Conservation (phyloP, 2,888 invertebrate genomes). For the Lapara coniferarum region DNA sequence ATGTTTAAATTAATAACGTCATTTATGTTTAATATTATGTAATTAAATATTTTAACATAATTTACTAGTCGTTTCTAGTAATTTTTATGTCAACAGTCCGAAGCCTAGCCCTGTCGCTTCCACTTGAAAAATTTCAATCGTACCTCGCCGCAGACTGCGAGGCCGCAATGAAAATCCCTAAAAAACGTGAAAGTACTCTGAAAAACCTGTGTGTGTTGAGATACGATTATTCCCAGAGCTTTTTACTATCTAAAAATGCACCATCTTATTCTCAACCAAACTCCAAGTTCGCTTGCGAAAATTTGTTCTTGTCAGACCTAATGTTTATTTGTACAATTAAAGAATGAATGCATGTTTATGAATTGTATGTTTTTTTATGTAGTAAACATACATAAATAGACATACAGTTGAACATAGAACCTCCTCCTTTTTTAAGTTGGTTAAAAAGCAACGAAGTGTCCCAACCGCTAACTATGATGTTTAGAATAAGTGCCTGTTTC, state of each 20-base stretch:
- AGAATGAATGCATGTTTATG: neutral
- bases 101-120: slow-evolving; percentile 70
- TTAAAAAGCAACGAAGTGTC: no score
- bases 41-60: no score
- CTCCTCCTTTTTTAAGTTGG: no score
- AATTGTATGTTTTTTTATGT: no score
- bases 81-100: slow-evolving; percentile 24
- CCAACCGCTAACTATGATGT: no score
- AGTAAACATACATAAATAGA: no score
- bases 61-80: slow-evolving; percentile 39
- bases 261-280: slow-evolving; percentile 5
- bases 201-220: slow-evolving; percentile 56
- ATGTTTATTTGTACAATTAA: neutral
- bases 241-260: slow-evolving; percentile 15
- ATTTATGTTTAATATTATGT: no score
- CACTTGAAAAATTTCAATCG: slow-evolving; percentile 82
- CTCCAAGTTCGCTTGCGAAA: neutral
- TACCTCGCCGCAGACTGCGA: slow-evolving; percentile 66
- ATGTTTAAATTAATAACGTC: no score
- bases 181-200: slow-evolving; percentile 71
- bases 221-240: slow-evolving; percentile 43
- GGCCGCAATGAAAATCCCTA: slow-evolving; percentile 71
- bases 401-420: no score
- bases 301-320: neutral
- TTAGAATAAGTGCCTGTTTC: no score